phyloP scores from a whole-genome alignment of 1,140 invertebrate genomes.

The Drosophila aff. region DNA sequence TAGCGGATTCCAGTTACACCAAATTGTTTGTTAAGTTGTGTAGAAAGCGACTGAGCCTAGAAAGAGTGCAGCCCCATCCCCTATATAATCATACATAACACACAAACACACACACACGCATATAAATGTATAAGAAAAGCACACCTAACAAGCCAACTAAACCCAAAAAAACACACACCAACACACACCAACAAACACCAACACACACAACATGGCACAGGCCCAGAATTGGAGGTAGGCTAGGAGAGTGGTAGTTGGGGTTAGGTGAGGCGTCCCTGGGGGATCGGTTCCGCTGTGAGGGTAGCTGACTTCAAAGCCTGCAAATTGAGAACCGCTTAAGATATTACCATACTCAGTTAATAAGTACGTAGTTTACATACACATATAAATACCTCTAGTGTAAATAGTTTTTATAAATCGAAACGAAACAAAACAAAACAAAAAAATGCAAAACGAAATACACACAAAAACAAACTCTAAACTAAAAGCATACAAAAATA shows the following conservation, averaged over 20 bases:
- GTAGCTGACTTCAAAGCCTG: background rate
- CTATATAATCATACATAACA: conserved; percentile 49
- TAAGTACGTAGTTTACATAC: conserved; percentile 46
- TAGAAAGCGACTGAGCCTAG: conserved; percentile 72
- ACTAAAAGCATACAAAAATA: conserved; percentile 20
- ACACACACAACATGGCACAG: conserved; percentile 12
- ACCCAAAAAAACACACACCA: background rate
- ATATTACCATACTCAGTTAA: conserved; percentile 79
- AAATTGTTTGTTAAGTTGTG: conserved; percentile 57
- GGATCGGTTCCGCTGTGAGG: conserved; percentile 18
- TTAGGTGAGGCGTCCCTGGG: background rate
- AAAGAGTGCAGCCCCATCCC: conserved; percentile 42
- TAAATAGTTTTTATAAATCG: conserved; percentile 68
- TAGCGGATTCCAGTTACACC: conserved; percentile 29
- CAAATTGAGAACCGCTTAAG: conserved; percentile 65
- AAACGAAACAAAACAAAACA: conserved; percentile 17
- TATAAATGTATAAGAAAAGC: conserved; percentile 23
- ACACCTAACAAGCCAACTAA: conserved; percentile 28
- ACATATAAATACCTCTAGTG: conserved; percentile 16
- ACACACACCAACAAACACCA: background rate
- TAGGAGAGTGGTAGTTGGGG: background rate
- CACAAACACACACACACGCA: conserved; percentile 1
- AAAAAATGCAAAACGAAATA: conserved; percentile 31
- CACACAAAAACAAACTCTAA: conserved; percentile 26
- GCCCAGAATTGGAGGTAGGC: conserved; percentile 11